Base-by-base conservation (phyloP, 2,113 vertebrate species). In the Paedocypris sp. region DNA sequence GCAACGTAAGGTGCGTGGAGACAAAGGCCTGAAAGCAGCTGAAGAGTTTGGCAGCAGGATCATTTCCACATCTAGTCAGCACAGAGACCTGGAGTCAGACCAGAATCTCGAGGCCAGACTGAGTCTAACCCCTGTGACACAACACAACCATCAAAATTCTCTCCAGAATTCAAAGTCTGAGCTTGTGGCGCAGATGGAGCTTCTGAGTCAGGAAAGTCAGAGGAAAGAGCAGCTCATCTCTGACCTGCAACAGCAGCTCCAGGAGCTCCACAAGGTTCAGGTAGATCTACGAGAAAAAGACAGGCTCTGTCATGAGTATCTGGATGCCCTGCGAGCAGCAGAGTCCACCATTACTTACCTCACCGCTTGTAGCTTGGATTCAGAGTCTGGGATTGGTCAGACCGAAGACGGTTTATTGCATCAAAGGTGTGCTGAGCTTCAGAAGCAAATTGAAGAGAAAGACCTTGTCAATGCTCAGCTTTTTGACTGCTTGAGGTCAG, bases 261-360 rank as follows among this genome's bases (percentile, higher is more conserved):
- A 60, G 8, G 74, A 75, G 15, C 75, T 73, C 63, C 77, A 82
- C n/a, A 67, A 71, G 38, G 75, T 83, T 6, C 75, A 77, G 7
- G 32, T 32, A 5, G 73, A 79, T 67, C 77, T 84, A 41, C 76
- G 68, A 59, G 76, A 85, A 50, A 85, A 83, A 49, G 79, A 82
- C 6, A 59, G 19, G 2, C 72, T 83, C 26, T 77, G 77, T 36
- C 32, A 6, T 1, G 71, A 81, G 45, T 81, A 81, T 4, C 13
- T 56, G 7, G 80, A 77, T 53, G 82, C 82, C 18, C 50, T 86
- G 25, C 79, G 77, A 47, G 83, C 80, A 3, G 81, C 83, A 1
- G 74, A 86, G 43, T 82, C 83, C 73, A 87, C 83, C 35, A 83
- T 86, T 6, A 78, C 81, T 12, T 84, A 86, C 60, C 76, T 86